These are phyloP conservation scores for Pherbina coryleti DNA, from an alignment of 2,888 invertebrate genomes.

Conservation along the genomic window DNA sequence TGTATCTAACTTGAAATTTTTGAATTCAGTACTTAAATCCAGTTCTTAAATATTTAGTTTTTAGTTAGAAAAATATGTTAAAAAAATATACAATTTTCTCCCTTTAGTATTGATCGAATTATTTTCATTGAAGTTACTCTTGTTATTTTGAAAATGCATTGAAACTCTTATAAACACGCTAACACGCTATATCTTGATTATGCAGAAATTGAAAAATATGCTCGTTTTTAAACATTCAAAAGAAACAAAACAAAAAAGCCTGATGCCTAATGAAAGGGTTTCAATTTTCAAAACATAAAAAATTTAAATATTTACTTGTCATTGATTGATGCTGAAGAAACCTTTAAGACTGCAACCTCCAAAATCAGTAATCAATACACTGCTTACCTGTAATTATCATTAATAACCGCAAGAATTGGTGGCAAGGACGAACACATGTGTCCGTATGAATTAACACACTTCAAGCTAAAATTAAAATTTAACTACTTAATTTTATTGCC, in stretches of 20 bases:
- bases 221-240: background rate
- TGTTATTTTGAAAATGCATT: too few species aligned
- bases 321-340: constrained; percentile 25
- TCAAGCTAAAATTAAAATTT: constrained; percentile 14
- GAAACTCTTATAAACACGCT: too few species aligned
- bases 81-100: too few species aligned
- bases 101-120: too few species aligned
- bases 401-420: background rate
- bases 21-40: too few species aligned
- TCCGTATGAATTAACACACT: background rate
- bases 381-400: constrained; percentile 20
- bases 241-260: constrained; percentile 45
- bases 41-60: too few species aligned
- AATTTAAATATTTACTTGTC: constrained; percentile 27
- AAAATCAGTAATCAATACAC: constrained; percentile 9
- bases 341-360: background rate
- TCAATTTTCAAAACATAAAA: background rate
- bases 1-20: too few species aligned
- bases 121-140: too few species aligned
- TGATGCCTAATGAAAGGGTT: constrained; percentile 59
- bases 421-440: background rate
- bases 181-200: too few species aligned
- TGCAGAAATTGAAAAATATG: too few species aligned
- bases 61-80: too few species aligned
- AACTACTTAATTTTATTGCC: constrained; percentile 22